Conservation (phyloP, 2,888 invertebrate genomes). For the Drosophila kuntzei region DNA sequence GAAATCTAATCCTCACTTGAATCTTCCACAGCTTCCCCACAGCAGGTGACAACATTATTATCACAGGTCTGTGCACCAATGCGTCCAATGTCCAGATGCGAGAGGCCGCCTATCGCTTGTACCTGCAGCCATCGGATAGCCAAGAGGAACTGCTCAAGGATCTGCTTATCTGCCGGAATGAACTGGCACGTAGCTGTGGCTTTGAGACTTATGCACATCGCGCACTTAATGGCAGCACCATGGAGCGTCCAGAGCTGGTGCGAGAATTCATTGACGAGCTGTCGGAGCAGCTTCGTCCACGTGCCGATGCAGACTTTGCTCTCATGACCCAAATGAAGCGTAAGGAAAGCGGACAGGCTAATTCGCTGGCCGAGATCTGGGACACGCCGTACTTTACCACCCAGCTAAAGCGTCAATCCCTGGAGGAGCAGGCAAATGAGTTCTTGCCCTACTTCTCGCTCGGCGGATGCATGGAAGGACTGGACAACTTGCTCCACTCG, state of each 20-base stretch:
- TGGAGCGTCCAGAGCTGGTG: conserved; percentile 92
- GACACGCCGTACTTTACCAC: conserved; percentile 94
- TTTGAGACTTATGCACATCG: conserved; percentile 95
- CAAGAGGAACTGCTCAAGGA: conserved; percentile 92
- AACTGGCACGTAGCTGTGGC: conserved; percentile 94
- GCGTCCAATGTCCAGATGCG: conserved; percentile 91
- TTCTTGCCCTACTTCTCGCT: conserved; percentile 95
- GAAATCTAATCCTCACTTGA: background rate
- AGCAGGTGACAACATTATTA: conserved; percentile 90
- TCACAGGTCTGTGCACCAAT: conserved; percentile 94
- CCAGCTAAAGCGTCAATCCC: conserved; percentile 90
- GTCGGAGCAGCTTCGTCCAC: conserved; percentile 89
- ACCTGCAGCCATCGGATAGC: conserved; percentile 90
- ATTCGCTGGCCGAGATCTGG: conserved; percentile 89
- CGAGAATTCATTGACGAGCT: conserved; percentile 92
- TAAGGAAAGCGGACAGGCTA: conserved; percentile 72
- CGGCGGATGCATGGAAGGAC: conserved; percentile 98
- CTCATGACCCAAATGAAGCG: conserved; percentile 91
- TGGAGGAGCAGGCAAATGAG: conserved; percentile 90
- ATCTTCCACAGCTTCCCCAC: conserved; percentile 86
- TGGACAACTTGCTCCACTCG: conserved; percentile 94
- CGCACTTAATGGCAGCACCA: conserved; percentile 94
- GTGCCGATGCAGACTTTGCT: conserved; percentile 91
- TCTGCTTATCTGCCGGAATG: conserved; percentile 90
- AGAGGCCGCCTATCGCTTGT: conserved; percentile 95